Evolutionary conservation across 2,113 vertebrate species (phyloP), one percentile per base, ranked within the genome.

Genomic region (Podarcis cretensis): DNA sequence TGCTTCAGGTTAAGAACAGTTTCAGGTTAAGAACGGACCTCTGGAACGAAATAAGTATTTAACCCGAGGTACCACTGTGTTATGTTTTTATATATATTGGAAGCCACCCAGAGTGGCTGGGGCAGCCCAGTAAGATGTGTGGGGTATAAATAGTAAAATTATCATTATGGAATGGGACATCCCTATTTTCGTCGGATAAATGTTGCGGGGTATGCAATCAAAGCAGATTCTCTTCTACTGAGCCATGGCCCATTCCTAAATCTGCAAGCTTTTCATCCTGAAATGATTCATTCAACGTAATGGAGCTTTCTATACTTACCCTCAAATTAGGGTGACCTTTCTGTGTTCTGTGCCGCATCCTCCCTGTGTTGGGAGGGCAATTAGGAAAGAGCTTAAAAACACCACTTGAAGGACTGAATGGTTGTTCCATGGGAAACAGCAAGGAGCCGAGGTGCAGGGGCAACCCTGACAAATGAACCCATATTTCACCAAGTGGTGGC

Each of bases 341-440:
- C 35, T 54, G 87, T 76, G 90, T 63, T n/a, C 43, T 43, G 43
- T 89, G 54, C 68, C 13, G 32, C 69, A 32, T 76, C 21, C 16
- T 65, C 87, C 43, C 5, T 75, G 65, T 81, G 30, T 32, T 86
- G 87, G 66, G 80, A 82, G 6, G 12, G 35, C 76, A 83, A 92
- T 93, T 91, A 90, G 48, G 69, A 86, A 40, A 18, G 69, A 74
- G 66, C 75, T 92, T 81, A 91, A 91, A 92, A 92, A 77, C 69
- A 20, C 68, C 32, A 48, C 16, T 66, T 87, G 27, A 85, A 91
- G 87, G 74, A 20, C n/a, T 83, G 69, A 35, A 79, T 85, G 37
- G 87, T 77, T 20, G 32, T 80, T 68, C 48, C 59, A 63, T 88
- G 77, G 83, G 82, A 81, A 85, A 66, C 85, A 88, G 83, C 77